These are phyloP conservation scores for Hylaea fasciaria DNA, from an alignment of 2,888 invertebrate genomes.

Conservation along the genomic window DNA sequence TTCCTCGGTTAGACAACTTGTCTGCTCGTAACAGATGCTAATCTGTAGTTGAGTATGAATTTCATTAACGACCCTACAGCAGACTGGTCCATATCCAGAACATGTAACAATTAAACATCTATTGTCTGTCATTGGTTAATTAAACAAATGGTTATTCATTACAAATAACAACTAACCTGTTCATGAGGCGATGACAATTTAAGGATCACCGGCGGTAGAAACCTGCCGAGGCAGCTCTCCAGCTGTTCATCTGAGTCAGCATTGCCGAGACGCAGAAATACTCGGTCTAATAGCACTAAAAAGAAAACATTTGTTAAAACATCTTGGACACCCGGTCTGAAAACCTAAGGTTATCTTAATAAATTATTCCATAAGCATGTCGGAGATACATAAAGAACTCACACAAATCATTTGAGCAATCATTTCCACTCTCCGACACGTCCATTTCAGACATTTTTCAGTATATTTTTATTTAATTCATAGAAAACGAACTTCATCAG, in stretches of 20 bases:
- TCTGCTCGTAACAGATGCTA: too few relatives aligned
- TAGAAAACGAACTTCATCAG: background rate
- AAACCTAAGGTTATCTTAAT: constrained; percentile 35
- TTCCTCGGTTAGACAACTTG: too few relatives aligned
- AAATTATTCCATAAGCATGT: constrained; percentile 6
- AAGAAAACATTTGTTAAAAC: constrained; percentile 37
- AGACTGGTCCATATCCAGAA: too few relatives aligned
- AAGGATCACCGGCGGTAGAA: constrained; percentile 94
- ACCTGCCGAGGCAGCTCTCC: constrained; percentile 91
- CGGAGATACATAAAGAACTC: constrained; percentile 47
- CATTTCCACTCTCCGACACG: constrained; percentile 68
- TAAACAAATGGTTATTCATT: too few relatives aligned
- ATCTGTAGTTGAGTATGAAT: too few relatives aligned
- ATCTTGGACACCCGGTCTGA: constrained; percentile 33
- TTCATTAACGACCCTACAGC: too few relatives aligned
- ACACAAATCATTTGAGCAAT: constrained; percentile 78
- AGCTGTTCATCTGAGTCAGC: constrained; percentile 96
- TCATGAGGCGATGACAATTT: constrained; percentile 95
- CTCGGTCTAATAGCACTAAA: constrained; percentile 94
- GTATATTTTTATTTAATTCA: background rate
- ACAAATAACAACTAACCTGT: constrained; percentile 81
- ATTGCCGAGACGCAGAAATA: constrained; percentile 94
- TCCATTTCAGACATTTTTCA: constrained; percentile 79
- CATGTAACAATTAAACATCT: too few relatives aligned
- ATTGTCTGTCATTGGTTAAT: too few relatives aligned